Conservation (phyloP, 2,888 invertebrate genomes). For the Tubiluchus corallicola region DNA sequence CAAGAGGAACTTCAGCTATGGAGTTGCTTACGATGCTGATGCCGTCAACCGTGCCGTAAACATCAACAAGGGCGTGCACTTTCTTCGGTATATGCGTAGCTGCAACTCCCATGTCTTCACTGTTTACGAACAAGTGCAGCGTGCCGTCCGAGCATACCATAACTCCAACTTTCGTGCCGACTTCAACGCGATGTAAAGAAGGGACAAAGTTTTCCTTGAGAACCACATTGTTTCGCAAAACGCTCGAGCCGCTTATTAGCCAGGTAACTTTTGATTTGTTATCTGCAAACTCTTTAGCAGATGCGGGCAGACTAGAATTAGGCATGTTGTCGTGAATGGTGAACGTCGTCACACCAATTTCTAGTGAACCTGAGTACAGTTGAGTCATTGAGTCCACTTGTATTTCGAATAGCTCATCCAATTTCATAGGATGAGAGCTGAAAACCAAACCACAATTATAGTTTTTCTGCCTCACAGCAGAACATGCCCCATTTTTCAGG, state of each 20-base stretch:
- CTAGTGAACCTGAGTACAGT: conserved; percentile 51
- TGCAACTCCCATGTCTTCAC: conserved; percentile 54
- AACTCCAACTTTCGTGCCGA: conserved; percentile 38
- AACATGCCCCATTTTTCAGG: conserved; percentile 44
- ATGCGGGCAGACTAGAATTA: conserved; percentile 30
- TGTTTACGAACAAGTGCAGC: conserved; percentile 56
- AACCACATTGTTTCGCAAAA: conserved; percentile 44
- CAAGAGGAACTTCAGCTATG: background rate
- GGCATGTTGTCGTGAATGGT: conserved; percentile 41
- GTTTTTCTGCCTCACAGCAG: conserved; percentile 41
- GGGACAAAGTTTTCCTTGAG: conserved; percentile 49
- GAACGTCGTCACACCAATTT: conserved; percentile 49
- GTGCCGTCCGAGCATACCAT: conserved; percentile 41
- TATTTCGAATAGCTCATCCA: conserved; percentile 62
- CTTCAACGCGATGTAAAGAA: conserved; percentile 58
- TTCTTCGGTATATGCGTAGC: conserved; percentile 58
- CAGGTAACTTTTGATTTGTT: conserved; percentile 24
- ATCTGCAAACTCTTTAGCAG: conserved; percentile 21
- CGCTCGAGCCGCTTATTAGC: conserved; percentile 40
- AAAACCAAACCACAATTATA: conserved; percentile 44
- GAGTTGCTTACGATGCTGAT: background rate
- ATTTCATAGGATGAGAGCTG: conserved; percentile 48
- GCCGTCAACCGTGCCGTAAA: background rate
- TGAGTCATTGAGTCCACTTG: conserved; percentile 42
- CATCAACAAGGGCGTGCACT: conserved; percentile 15